Percentiles rank a stretch among this genome's conserved stretches.
Conservation (phyloP, 2,797 vertebrate species). For the Chloroceryle amazona region DNA sequence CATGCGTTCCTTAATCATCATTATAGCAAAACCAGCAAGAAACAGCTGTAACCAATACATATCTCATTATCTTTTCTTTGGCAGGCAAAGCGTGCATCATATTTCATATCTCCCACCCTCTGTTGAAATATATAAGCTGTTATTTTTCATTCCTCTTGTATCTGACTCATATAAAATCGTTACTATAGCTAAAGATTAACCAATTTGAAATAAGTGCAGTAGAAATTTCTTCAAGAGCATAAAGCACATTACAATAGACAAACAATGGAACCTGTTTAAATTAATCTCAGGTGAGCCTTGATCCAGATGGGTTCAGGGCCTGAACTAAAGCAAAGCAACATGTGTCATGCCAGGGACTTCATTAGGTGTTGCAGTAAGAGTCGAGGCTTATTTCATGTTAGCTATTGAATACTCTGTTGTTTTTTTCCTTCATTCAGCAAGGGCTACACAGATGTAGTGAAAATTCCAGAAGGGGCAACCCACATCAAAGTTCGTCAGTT, state of each 20-base stretch:
- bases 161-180: not conserved
- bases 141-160: constrained; percentile 47
- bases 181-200: constrained; percentile 42
- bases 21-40: constrained; percentile 45
- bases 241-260: not conserved
- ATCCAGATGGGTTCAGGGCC: not conserved
- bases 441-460: constrained; percentile 96
- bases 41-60: constrained; percentile 68
- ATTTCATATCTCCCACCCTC: constrained; percentile 63
- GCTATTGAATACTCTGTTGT: not conserved
- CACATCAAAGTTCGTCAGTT: constrained; percentile 97
- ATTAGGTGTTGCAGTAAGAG: not conserved
- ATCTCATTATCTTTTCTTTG: constrained; percentile 68
- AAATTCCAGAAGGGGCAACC: constrained; percentile 93
- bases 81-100: not conserved
- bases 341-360: not conserved
- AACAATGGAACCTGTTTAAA: not conserved
- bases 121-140: constrained; percentile 59
- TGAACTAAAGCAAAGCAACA: not conserved
- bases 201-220: not conserved
- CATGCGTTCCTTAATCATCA: constrained; percentile 53
- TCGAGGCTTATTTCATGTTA: not conserved
- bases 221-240: not conserved
- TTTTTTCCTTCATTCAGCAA: constrained; percentile 82
- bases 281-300: not conserved